These are phyloP conservation scores for Micropterix aruncella DNA, from an alignment of 2,888 invertebrate species.

Conservation along the genomic window DNA sequence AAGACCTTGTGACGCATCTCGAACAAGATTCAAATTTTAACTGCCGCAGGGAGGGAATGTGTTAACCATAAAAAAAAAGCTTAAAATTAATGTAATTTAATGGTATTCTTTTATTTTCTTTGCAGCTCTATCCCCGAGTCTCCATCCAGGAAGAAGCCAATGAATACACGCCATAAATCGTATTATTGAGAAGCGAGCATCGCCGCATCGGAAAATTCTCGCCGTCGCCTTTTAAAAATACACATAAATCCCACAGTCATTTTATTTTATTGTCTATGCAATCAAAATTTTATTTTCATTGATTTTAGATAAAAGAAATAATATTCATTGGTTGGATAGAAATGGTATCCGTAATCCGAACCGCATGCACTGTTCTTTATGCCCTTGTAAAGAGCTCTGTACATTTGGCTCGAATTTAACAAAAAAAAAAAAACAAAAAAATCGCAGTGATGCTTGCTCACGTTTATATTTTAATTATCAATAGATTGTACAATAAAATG, in stretches of 20 bases:
- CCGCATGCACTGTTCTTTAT: not conserved
- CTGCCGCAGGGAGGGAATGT: no score
- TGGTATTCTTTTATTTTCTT: conserved; percentile 19
- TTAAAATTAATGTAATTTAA: no score
- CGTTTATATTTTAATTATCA: no score
- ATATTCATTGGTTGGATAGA: not conserved
- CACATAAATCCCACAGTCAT: no score
- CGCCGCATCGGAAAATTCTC: no score
- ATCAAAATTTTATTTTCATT: not conserved
- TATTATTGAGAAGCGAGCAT: not conserved
- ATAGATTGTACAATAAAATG: no score
- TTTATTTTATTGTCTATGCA: not conserved
- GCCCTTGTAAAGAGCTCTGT: not conserved
- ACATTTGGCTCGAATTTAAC: not conserved
- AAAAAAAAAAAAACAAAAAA: no score
- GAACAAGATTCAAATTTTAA: no score
- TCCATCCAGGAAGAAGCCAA: conserved; percentile 33
- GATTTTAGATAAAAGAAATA: not conserved
- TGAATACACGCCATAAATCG: not conserved
- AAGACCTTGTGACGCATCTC: no score
- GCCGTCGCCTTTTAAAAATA: no score
- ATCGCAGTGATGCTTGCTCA: no score
- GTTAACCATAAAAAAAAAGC: no score
- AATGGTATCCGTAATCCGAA: not conserved
- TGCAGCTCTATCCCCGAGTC: conserved; percentile 50